Conservation (phyloP, 2,797 vertebrate genomes). For the Dicrostonyx torquatus region DNA sequence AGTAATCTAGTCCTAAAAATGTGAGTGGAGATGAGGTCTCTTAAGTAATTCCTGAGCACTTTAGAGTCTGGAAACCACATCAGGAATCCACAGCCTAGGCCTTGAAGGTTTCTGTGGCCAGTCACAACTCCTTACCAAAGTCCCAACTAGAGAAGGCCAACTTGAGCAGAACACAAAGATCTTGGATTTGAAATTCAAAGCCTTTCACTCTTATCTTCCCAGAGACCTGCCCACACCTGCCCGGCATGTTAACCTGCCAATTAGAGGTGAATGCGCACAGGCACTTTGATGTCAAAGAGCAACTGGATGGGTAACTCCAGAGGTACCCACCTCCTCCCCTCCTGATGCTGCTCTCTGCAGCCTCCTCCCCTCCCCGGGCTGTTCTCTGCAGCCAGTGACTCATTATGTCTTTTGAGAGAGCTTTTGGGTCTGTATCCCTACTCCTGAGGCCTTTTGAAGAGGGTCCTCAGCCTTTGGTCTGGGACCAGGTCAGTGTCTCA, state of each 20-base stretch:
- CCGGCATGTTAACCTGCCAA: constrained; percentile 68
- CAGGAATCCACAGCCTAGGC: background rate
- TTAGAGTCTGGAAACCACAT: background rate
- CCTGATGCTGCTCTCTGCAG: fast-evolving
- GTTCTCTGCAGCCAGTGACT: background rate
- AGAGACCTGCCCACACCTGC: constrained; percentile 71
- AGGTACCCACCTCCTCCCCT: background rate
- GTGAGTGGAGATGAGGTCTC: background rate
- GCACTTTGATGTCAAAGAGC: constrained; percentile 79
- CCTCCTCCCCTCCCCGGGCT: background rate
- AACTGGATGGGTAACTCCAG: constrained; percentile 59
- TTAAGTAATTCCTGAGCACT: background rate
- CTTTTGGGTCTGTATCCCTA: constrained; percentile 12
- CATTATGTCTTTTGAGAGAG: background rate
- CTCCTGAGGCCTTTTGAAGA: constrained; percentile 4
- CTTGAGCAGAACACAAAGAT: constrained; percentile 53
- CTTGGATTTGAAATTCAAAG: constrained; percentile 58
- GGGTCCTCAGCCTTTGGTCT: background rate
- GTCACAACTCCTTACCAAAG: background rate
- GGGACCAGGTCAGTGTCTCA: background rate
- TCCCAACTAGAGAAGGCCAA: constrained; percentile 16
- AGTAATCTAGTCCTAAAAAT: background rate
- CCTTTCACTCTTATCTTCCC: constrained; percentile 77
- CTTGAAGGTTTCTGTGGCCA: background rate
- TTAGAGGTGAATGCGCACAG: constrained; percentile 63